These are phyloP conservation scores for Corythoichthys haematopterus DNA, from an alignment of 2,113 vertebrate species.

Conservation along the genomic window DNA sequence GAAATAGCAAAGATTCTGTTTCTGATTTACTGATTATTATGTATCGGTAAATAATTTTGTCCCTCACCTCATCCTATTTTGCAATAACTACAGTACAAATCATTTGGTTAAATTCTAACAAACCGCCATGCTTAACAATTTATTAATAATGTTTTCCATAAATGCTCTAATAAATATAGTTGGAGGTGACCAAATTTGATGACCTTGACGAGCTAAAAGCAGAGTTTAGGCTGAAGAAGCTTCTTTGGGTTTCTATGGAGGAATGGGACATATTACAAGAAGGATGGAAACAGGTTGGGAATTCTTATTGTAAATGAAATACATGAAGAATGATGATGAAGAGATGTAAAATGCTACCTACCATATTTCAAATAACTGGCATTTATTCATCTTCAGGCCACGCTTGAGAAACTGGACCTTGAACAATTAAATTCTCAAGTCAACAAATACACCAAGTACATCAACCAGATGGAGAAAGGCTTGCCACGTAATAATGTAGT, in stretches of 20 bases:
- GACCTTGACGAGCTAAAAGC: conserved; percentile 71
- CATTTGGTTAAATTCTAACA: neutral
- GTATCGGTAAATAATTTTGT: neutral
- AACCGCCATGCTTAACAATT: neutral
- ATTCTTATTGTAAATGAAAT: neutral
- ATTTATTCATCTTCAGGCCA: conserved; percentile 55
- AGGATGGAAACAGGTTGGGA: conserved; percentile 73
- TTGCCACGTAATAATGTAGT: conserved; percentile 76
- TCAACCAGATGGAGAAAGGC: conserved; percentile 79
- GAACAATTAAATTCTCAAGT: conserved; percentile 74
- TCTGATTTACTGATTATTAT: neutral
- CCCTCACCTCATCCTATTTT: neutral
- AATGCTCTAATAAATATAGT: conserved; percentile 52
- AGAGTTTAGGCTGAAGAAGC: conserved; percentile 75
- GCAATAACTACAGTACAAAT: neutral
- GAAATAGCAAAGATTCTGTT: neutral
- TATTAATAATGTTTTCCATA: neutral
- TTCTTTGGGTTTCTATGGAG: conserved; percentile 79
- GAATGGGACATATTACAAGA: conserved; percentile 75
- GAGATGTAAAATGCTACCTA: neutral
- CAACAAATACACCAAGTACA: conserved; percentile 73
- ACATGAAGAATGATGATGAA: neutral
- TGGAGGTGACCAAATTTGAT: conserved; percentile 79
- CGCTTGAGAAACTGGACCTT: conserved; percentile 74
- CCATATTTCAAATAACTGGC: neutral